Conservation (phyloP, 2,888 invertebrate species). For the Orthosia gracilis region DNA sequence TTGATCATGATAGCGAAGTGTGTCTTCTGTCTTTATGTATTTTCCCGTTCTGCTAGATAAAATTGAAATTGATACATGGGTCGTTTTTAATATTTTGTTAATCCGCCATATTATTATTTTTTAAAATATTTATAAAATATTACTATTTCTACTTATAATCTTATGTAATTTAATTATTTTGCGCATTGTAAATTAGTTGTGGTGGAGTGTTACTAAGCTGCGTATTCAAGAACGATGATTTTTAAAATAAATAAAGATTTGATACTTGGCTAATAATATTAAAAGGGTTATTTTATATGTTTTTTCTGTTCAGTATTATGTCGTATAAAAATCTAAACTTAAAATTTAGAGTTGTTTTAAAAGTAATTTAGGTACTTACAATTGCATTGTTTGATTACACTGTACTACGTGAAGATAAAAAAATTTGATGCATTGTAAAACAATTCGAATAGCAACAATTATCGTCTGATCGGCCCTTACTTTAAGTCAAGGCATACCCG, state of each 20-base stretch:
- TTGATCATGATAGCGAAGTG: too few relatives aligned
- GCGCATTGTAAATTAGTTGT: not conserved
- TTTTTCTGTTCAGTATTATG: too few relatives aligned
- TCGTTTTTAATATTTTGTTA: not conserved
- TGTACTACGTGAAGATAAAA: slow-evolving; percentile 34
- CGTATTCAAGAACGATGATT: slow-evolving; percentile 4
- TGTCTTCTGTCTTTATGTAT: not conserved
- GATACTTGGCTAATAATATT: not conserved
- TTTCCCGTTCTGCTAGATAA: not conserved
- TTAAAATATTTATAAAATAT: not conserved
- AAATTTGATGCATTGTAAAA: slow-evolving; percentile 53
- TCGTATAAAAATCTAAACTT: not conserved
- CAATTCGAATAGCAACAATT: slow-evolving; percentile 61
- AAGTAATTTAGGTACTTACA: not conserved
- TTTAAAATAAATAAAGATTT: not conserved
- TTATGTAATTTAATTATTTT: not conserved
- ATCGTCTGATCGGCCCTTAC: slow-evolving; percentile 60
- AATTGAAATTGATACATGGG: not conserved
- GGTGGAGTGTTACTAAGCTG: not conserved
- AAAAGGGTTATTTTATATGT: too few relatives aligned
- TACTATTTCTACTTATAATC: not conserved
- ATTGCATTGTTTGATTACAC: slow-evolving; percentile 19
- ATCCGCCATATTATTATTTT: not conserved
- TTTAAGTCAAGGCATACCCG: slow-evolving; percentile 65
- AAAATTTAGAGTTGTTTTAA: not conserved